Percentiles rank a stretch among this genome's conserved stretches.
These are phyloP conservation scores for Limonius californicus DNA, from an alignment of 1,140 invertebrate species.

Conservation along the genomic window DNA sequence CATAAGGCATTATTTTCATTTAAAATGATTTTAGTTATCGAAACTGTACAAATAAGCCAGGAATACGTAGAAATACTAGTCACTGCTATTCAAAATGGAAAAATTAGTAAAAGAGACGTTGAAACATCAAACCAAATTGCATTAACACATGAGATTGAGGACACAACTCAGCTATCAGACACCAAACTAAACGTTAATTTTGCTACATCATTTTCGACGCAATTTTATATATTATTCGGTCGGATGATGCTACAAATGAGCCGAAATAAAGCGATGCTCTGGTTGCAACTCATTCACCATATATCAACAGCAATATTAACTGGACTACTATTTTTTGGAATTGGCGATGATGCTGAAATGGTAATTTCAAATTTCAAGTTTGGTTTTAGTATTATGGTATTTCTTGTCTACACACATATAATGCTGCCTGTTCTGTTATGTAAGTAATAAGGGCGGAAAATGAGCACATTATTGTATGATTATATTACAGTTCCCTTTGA, in stretches of 20 bases:
- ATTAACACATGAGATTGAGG: conserved; percentile 24
- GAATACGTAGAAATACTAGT: too few species aligned
- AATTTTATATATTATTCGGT: conserved; percentile 52
- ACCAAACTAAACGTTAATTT: conserved; percentile 31
- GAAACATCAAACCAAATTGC: background rate
- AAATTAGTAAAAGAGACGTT: background rate
- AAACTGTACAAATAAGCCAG: too few species aligned
- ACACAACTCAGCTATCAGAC: conserved; percentile 22
- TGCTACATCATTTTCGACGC: conserved; percentile 51
- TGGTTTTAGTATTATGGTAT: conserved; percentile 54
- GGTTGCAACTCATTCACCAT: conserved; percentile 56
- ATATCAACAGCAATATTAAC: conserved; percentile 51
- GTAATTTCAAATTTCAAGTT: conserved; percentile 59
- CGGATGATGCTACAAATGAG: conserved; percentile 54
- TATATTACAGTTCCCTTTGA: conserved; percentile 69
- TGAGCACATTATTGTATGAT: background rate
- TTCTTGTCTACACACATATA: conserved; percentile 61
- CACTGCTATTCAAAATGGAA: conserved; percentile 30
- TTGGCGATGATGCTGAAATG: conserved; percentile 52
- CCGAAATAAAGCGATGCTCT: conserved; percentile 53
- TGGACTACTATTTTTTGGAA: conserved; percentile 54
- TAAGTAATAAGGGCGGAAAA: conserved; percentile 52
- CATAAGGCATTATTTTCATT: too few species aligned
- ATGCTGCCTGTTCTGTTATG: conserved; percentile 58
- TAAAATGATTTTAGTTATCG: too few species aligned